Evolutionary conservation across 2,888 invertebrate genomes (phyloP), one percentile per base, ranked within the genome.

Genomic region (Ypsolopha sequella): DNA sequence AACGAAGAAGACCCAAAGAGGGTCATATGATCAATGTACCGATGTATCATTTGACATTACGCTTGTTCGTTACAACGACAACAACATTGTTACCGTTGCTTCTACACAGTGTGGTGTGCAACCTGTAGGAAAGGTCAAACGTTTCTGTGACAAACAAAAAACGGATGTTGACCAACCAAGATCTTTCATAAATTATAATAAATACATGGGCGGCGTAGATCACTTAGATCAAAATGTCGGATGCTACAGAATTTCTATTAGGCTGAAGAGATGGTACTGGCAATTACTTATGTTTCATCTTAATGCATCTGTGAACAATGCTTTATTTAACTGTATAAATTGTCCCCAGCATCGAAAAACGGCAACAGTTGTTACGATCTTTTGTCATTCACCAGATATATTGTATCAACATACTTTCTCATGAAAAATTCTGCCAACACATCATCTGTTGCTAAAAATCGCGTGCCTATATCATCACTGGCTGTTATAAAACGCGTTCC

Each of bases 201-300:
- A 44, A 14, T 44, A 8, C 24, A 56, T 55, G 54, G 53, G 56
- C 34, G 58, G 55, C 45, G 55, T 56, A 8, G 54, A 55, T 24
- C 51, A 53, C 2, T 51, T 57, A 0, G 57, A 57, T 51, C 57
- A 55, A 56, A 58, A 58, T 51, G 53, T 54, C 10, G 54, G 51
- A 1, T 52, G 51, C 14, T 52, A 54, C 36, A 35, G 54, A 49
- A 49, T 54, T 9, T 3, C 52, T 24, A 54, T 57, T 36, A 7
- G 47, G 4, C 49, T 49, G 39, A 49, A 49, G 39, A 49, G 49
- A 39, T 54, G 53, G 56, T 56, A 54, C 47, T 52, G 50, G 53
- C 54, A 54, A 33, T 51, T 52, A 43, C 53, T 58, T 8, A 56
- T 58, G 54, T 54, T 55, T 53, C 54, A 55, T 34, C 47, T 56